Base-by-base conservation (phyloP, 2,888 invertebrate genomes). In the Strigamia crassipes region DNA sequence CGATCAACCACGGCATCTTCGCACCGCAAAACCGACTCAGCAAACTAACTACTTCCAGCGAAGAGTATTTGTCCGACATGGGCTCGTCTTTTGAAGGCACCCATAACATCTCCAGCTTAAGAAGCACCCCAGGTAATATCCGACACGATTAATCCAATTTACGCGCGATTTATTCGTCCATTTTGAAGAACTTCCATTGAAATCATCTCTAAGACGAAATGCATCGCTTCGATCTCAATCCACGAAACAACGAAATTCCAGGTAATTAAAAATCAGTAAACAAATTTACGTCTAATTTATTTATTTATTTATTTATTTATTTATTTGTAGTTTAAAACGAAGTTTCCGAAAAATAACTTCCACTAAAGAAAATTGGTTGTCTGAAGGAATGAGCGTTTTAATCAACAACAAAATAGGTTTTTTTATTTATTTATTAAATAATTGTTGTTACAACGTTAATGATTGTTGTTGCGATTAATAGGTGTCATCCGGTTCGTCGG, bases 1-100 rank as follows among this genome's bases (percentile, higher is more conserved):
- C 85, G 27, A 86, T 86, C 10, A 86, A 87, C 18, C 88, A 88
- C 84, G 90, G 90, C 15, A 88, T 90, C 79, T 90, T 90, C 85
- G 89, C 89, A 15, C 89, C 89, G 31, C 87, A 88, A 4, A 86
- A 87, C 18, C 85, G 88, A 82, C 85, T 89, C 73, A 87, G 87
- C 46, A 80, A 42, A 23, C 23, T 83, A 31, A 34, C 82, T 13
- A 78, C 83, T 31, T 41, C 56, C 9, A 83, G 82, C 46, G 82
- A 83, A 38, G 82, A 82, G 23, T 80, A 81, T 80, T 61, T 83
- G 23, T 78, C 66, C 12, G 82, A 81, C 21, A 15, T 83, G 8
- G 80, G 61, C 13, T 79, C 82, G 13, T 82, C 82, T 41, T 42
- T 27, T 21, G 61, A 82, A 77, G 78, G 31, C 46, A 21, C 51